phyloP scores from a whole-genome alignment of 2,113 vertebrate genomes.

The Takifugu bimaculatus region DNA sequence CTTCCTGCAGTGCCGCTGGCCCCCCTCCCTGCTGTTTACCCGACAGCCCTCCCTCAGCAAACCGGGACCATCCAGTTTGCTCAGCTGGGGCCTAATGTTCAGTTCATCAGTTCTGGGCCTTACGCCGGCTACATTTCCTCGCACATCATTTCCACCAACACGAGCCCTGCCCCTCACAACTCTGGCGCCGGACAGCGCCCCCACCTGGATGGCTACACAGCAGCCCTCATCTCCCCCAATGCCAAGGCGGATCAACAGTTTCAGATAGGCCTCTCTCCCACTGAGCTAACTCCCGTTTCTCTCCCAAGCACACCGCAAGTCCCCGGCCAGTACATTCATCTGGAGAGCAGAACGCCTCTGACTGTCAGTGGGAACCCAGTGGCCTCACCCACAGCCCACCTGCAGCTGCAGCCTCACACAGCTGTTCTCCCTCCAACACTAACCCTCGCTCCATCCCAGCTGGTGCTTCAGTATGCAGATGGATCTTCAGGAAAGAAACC shows the following conservation, averaged over 20 bases:
- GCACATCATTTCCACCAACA: conserved; percentile 86
- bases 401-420: conserved; percentile 90
- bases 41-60: conserved; percentile 82
- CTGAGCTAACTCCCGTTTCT: conserved; percentile 84
- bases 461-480: conserved; percentile 91
- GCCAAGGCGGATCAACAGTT: conserved; percentile 81
- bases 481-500: conserved; percentile 79
- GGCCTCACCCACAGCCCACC: conserved; percentile 78
- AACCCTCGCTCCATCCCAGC: conserved; percentile 88
- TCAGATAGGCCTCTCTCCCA: conserved; percentile 82
- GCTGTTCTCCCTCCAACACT: conserved; percentile 86
- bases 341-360: conserved; percentile 87
- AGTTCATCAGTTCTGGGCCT: conserved; percentile 91
- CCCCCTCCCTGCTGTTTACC: conserved; percentile 85
- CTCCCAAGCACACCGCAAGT: conserved; percentile 76
- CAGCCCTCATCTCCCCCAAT: conserved; percentile 83
- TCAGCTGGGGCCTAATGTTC: conserved; percentile 90
- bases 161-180: conserved; percentile 74
- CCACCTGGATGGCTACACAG: conserved; percentile 90
- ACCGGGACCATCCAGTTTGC: conserved; percentile 88
- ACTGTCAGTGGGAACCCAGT: conserved; percentile 72
- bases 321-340: conserved; percentile 90
- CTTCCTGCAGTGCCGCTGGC: conserved; percentile 82
- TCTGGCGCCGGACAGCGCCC: conserved; percentile 78
- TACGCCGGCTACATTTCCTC: conserved; percentile 95